Conservation (phyloP, 2,888 invertebrate species). For the Adelognathus sp. region DNA sequence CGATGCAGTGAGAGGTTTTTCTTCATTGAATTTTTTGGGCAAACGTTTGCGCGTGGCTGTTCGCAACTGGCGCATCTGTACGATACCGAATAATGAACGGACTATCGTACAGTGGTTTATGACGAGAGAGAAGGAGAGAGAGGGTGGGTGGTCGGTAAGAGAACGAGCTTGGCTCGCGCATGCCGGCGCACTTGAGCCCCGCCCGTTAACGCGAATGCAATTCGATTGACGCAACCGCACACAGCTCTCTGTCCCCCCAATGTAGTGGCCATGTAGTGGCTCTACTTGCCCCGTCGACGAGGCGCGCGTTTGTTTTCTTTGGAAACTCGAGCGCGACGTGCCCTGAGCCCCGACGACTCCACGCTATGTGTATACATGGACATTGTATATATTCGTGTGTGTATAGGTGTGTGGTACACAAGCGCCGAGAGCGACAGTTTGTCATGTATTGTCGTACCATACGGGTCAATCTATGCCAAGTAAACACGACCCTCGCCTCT, state of each 20-base stretch:
- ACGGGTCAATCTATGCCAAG: not conserved
- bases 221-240: slow-evolving; percentile 49
- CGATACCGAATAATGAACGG: slow-evolving; percentile 11
- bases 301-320: slow-evolving; percentile 31
- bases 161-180: slow-evolving; percentile 31
- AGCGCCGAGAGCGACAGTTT: not conserved
- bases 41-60: slow-evolving; percentile 35
- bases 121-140: too few species aligned
- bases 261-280: too few species aligned
- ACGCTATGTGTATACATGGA: not conserved
- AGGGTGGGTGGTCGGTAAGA: not conserved
- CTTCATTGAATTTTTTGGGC: too few species aligned
- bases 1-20: too few species aligned
- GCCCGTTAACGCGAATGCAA: slow-evolving; percentile 46
- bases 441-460: not conserved
- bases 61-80: slow-evolving; percentile 31
- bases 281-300: not conserved
- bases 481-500: not conserved
- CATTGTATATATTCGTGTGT: not conserved
- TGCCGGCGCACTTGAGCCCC: slow-evolving; percentile 41
- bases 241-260: too few species aligned
- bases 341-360: not conserved
- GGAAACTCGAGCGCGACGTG: slow-evolving; percentile 23
- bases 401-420: too few species aligned
- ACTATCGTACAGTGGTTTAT: not conserved